Evolutionary conservation across 2,797 vertebrate genomes (phyloP), one percentile per base, ranked within the genome.

Genomic region (Gobio occitaniae): DNA sequence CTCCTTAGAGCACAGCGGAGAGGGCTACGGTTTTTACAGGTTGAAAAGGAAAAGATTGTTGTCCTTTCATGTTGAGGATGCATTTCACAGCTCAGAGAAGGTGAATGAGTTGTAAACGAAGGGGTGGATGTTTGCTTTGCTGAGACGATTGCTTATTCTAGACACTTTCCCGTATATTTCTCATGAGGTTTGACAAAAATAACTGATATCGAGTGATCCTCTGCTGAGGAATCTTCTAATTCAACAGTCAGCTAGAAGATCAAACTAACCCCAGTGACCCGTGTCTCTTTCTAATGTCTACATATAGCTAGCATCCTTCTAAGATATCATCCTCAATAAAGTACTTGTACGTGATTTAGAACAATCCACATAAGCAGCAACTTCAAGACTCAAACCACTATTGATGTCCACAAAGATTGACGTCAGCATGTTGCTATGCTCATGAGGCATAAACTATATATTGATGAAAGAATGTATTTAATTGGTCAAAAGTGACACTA

Each of bases 1-100:
- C 84, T 89, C 85, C 89, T 90, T 90, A 89, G 88, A 85, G 89
- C 89, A 89, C 87, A 86, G 84, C 87, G 89, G 88, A 70, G 69
- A 44, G 38, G 38, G 70, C 63, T 87, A 68, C 32, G 69, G 85
- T 81, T 86, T 86, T 90, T 88, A 84, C 84, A 87, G 70, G 72
- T 52, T 90, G 81, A 87, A 89, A 90, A 78, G 77, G 65, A 63
- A 78, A 84, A 83, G 69, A 89, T 85, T 90, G 87, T 88, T 87
- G 84, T 88, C 85, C 88, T 88, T 88, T 90, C 80, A 87, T 88
- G 83, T 87, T 75, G 61, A 83, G 78, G 83, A 86, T 86, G 82
- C 83, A 86, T 88, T 90, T 91, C 85, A 90, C 87, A 87, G 77
- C 78, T 90, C 87, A 86, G 66, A 88, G 79, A 70, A 32, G 48